Evolutionary conservation across 2,888 invertebrate species (phyloP), one percentile per base, ranked within the genome.

Genomic region (Pilophorus perplexus): DNA sequence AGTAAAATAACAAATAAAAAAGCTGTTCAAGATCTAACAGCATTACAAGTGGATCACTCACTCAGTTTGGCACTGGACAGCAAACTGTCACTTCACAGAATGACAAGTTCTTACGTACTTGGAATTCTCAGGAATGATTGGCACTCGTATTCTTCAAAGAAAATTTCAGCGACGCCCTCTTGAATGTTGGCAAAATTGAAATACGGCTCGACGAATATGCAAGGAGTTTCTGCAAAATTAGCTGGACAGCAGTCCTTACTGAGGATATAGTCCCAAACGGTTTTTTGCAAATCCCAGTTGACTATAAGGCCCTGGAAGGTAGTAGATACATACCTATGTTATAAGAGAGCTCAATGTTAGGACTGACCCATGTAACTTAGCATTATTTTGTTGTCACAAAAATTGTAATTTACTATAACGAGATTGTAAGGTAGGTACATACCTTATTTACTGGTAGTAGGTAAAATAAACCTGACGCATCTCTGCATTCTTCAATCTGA

Each of bases 101-200:
- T n/a, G n/a, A n/a, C n/a, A n/a, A n/a, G n/a, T n/a, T n/a, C n/a
- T n/a, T n/a, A 72, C 75, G 75, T 73, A 80, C 82, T 76, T 73
- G 92, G 93, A 27, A 89, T 85, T 71, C 90, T 83, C 57, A 90
- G 80, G 55, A 97, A 79, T 0, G 90, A 85, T 64, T 88, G 86
- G 73, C 95, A 92, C 73, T 93, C 93, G 75, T 93, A 99, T 76
- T 98, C 96, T 77, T 99, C 99, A 78, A 98, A 99, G 73, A 99
- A 88, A 72, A 99, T 90, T 78, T 99, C 98, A 42, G 90, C 88
- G 80, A 93, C 89, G 0, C 89, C 91, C 78, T 98, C 96, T 78
- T 96, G 93, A 62, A 94, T 87, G 0, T 92, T 89, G 0, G 85
- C 82, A 76, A 98, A 97, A 77, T 98, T 96, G 75, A 93, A 92